Percentiles rank a stretch among this genome's conserved stretches.
Evolutionary conservation across 1,140 invertebrate species (phyloP).

Genomic region (Diploscapter pachys): DNA sequence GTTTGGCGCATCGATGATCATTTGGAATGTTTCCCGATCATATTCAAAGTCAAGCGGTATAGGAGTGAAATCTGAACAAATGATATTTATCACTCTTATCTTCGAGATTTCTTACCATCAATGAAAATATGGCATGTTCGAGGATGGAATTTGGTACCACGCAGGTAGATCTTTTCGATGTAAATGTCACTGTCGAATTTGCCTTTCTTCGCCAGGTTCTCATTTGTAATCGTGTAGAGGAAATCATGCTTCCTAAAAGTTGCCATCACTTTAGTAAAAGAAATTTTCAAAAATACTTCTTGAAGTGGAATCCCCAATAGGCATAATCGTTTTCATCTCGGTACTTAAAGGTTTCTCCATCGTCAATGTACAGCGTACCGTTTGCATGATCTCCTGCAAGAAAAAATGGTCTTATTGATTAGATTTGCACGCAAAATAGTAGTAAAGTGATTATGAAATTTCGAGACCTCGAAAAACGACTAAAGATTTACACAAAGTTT

Average conservation of each 20-base stretch:
- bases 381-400: slow-evolving; percentile 64
- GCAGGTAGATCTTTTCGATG: slow-evolving; percentile 54
- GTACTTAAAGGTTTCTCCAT: slow-evolving; percentile 81
- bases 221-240: slow-evolving; percentile 39
- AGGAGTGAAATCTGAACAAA: slow-evolving; percentile 46
- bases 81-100: slow-evolving; percentile 49
- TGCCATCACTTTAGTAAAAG: neutral
- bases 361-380: slow-evolving; percentile 84
- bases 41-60: slow-evolving; percentile 55
- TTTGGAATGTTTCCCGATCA: slow-evolving; percentile 46
- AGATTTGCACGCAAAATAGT: neutral
- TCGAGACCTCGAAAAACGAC: no score
- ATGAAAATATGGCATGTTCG: slow-evolving; percentile 53
- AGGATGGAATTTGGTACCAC: slow-evolving; percentile 57
- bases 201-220: slow-evolving; percentile 36
- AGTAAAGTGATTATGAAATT: no score
- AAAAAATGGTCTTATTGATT: neutral
- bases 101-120: slow-evolving; percentile 57
- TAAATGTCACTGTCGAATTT: slow-evolving; percentile 35
- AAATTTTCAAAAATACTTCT: slow-evolving; percentile 14
- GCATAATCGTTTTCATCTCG: slow-evolving; percentile 56
- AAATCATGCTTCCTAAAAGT: slow-evolving; percentile 34
- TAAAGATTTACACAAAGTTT: no score
- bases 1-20: slow-evolving; percentile 51
- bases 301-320: slow-evolving; percentile 42